A percentile compares a stretch with the other conserved stretches of the same genome.
Evolutionary conservation across 2,888 invertebrate species (phyloP).

Genomic region (Idaea straminata): DNA sequence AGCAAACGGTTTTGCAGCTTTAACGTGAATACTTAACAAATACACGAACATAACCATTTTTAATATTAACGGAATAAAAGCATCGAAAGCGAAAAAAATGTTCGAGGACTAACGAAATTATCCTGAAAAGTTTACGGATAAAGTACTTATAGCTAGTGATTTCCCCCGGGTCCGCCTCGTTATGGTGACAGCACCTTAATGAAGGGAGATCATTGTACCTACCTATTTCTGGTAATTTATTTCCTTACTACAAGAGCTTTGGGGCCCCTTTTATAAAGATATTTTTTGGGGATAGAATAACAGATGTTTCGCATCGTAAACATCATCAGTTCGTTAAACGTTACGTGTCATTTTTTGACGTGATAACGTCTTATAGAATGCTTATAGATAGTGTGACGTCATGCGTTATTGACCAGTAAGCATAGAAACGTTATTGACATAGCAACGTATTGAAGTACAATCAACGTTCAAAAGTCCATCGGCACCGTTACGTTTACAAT

Average conservation of each 20-base stretch:
- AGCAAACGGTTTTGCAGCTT: no score
- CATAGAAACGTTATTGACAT: no score
- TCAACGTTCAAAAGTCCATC: no score
- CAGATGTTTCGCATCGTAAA: no score
- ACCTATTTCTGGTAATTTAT: background rate
- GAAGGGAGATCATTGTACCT: background rate
- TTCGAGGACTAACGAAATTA: background rate
- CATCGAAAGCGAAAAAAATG: background rate
- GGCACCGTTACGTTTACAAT: no score
- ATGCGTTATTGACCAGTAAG: no score
- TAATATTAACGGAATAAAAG: background rate
- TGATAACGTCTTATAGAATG: no score
- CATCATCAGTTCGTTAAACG: no score
- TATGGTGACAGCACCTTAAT: conserved; percentile 3
- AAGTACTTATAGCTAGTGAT: conserved; percentile 1
- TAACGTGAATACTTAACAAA: background rate
- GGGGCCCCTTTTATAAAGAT: background rate
- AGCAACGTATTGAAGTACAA: no score
- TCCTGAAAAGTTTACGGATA: background rate
- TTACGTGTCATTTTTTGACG: no score
- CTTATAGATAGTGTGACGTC: no score
- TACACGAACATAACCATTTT: background rate
- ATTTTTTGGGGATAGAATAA: no score
- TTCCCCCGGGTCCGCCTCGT: conserved; percentile 4
- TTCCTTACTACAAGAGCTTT: background rate